These are phyloP conservation scores for Thymelicus sylvestris DNA, from an alignment of 2,888 invertebrate genomes.

Conservation along the genomic window DNA sequence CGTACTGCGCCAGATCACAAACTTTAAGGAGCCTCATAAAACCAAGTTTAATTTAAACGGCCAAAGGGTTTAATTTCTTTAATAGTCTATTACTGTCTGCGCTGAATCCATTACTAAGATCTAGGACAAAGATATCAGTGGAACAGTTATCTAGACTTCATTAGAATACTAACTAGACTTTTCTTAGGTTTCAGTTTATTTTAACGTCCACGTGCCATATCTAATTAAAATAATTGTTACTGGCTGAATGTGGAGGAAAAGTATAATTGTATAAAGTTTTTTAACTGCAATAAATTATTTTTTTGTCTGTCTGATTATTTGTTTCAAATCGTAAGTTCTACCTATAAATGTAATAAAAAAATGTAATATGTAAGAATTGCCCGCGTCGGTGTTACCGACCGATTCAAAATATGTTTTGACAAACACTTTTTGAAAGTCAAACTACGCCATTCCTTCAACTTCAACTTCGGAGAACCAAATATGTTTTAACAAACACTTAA, in stretches of 20 bases:
- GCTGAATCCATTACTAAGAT: conserved; percentile 30
- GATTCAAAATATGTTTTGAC: too few relatives aligned
- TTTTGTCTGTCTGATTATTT: too few relatives aligned
- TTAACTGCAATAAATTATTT: too few relatives aligned
- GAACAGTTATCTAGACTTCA: conserved; percentile 29
- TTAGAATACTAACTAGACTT: conserved; percentile 30
- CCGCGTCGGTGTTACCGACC: too few relatives aligned
- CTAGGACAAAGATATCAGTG: conserved; percentile 25
- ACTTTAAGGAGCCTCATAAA: conserved; percentile 4
- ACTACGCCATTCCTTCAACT: too few relatives aligned
- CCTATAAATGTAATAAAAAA: too few relatives aligned
- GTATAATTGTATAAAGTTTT: not conserved
- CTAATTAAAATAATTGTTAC: conserved; percentile 1
- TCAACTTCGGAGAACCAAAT: too few relatives aligned
- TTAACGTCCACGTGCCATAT: not conserved
- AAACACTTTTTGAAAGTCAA: too few relatives aligned
- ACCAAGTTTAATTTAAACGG: conserved; percentile 4
- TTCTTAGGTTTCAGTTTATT: conserved; percentile 13
- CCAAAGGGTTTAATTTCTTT: conserved; percentile 30
- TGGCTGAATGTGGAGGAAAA: not conserved
- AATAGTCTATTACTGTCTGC: conserved; percentile 52
- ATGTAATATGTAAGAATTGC: too few relatives aligned
- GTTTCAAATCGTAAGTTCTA: too few relatives aligned
- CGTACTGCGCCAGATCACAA: not conserved
- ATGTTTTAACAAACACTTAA: too few relatives aligned